Evolutionary conservation across 2,797 vertebrate species (phyloP).

Genomic region (Myiotriccus ornatus): DNA sequence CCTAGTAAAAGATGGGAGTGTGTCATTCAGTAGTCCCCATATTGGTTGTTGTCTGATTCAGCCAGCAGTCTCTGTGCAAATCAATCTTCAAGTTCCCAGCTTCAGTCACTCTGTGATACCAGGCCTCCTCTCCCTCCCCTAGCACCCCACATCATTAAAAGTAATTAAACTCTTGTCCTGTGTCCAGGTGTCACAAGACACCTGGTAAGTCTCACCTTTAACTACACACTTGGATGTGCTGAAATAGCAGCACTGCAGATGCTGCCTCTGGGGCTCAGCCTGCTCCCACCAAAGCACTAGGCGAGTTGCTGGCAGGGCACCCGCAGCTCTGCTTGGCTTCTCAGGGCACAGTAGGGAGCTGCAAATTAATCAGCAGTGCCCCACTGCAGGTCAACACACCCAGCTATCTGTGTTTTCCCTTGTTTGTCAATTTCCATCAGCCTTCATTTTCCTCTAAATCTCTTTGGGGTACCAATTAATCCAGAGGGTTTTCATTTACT

Average conservation of each 20-base stretch:
- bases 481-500: slow-evolving; percentile 66
- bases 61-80: background rate
- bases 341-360: background rate
- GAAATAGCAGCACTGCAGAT: background rate
- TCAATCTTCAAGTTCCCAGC: background rate
- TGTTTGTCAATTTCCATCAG: slow-evolving; percentile 17
- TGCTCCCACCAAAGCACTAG: accelerated
- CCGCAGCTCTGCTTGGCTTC: background rate
- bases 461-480: slow-evolving; percentile 52
- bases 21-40: background rate
- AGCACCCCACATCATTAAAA: slow-evolving; percentile 29
- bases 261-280: background rate
- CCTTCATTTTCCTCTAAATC: slow-evolving; percentile 4
- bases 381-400: background rate
- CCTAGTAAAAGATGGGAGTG: background rate
- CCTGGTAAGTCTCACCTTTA: slow-evolving; percentile 50
- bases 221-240: background rate
- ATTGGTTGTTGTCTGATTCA: background rate
- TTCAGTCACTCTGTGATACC: background rate
- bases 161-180: slow-evolving; percentile 7
- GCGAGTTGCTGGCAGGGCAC: background rate
- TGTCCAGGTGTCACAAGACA: slow-evolving; percentile 42
- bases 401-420: background rate
- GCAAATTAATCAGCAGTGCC: background rate
- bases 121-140: background rate